phyloP scores from a whole-genome alignment of 2,797 vertebrate genomes.

The Rhinella marina region DNA sequence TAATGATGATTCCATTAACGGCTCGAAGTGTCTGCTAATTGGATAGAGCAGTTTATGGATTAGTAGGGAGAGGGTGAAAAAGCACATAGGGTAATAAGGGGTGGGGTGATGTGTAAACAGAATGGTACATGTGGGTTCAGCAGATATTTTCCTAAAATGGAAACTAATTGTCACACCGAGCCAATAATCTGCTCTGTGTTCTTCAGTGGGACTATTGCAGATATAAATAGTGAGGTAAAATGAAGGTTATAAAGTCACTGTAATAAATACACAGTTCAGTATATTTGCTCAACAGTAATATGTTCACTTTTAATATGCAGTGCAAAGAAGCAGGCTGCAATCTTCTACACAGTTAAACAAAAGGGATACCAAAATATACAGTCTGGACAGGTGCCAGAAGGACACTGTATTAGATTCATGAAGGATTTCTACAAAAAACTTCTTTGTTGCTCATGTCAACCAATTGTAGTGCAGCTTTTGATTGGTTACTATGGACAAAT shows the following conservation, averaged over 20 bases:
- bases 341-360: not conserved
- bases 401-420: too few species aligned
- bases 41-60: constrained; percentile 53
- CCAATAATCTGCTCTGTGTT: not conserved
- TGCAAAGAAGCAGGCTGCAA: too few species aligned
- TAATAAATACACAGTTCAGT: not conserved
- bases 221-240: not conserved
- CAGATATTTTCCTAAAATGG: not conserved
- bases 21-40: constrained; percentile 51
- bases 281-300: not conserved
- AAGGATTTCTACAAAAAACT: too few species aligned
- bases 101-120: not conserved
- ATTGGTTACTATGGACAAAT: too few species aligned
- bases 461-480: too few species aligned
- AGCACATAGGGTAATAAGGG: constrained; percentile 7
- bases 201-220: not conserved
- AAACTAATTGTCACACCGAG: not conserved
- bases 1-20: constrained; percentile 59
- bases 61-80: constrained; percentile 30
- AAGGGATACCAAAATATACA: not conserved
- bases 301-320: too few species aligned
- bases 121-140: not conserved
- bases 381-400: too few species aligned
- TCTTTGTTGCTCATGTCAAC: too few species aligned
- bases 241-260: not conserved